These are phyloP conservation scores for Phasia obesa DNA, from an alignment of 2,888 invertebrate genomes.

Conservation along the genomic window DNA sequence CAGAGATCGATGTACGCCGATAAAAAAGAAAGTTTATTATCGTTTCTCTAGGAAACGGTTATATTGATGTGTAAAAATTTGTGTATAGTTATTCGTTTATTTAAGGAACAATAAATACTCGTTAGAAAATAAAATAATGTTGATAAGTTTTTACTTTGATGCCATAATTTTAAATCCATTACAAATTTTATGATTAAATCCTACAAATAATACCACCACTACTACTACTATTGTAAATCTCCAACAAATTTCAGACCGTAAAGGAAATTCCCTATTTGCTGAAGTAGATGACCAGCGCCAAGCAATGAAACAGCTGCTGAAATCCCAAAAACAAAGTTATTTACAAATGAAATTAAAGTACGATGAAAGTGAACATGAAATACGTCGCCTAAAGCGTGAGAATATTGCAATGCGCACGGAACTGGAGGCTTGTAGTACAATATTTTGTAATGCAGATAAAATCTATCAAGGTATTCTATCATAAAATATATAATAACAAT, in stretches of 20 bases:
- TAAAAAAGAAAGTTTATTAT: too few relatives aligned
- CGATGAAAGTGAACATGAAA: conserved; percentile 80
- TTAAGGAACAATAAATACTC: too few relatives aligned
- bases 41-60: too few relatives aligned
- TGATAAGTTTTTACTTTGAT: too few relatives aligned
- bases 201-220: too few relatives aligned
- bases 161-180: too few relatives aligned
- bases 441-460: conserved; percentile 81
- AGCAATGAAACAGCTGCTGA: conserved; percentile 85
- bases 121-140: too few relatives aligned
- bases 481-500: neutral
- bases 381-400: conserved; percentile 80
- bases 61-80: too few relatives aligned
- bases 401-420: conserved; percentile 81
- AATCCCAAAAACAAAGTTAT: conserved; percentile 85
- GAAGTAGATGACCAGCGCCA: conserved; percentile 87
- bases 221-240: too few relatives aligned
- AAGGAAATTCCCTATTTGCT: conserved; percentile 86
- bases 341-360: conserved; percentile 82
- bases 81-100: too few relatives aligned
- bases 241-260: conserved; percentile 82
- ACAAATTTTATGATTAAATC: too few relatives aligned
- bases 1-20: too few relatives aligned
- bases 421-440: conserved; percentile 79
- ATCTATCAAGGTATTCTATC: conserved; percentile 78